A percentile compares a stretch with the other conserved stretches of the same genome.
Conservation (phyloP, 2,113 vertebrate genomes). For the Channa maculata region DNA sequence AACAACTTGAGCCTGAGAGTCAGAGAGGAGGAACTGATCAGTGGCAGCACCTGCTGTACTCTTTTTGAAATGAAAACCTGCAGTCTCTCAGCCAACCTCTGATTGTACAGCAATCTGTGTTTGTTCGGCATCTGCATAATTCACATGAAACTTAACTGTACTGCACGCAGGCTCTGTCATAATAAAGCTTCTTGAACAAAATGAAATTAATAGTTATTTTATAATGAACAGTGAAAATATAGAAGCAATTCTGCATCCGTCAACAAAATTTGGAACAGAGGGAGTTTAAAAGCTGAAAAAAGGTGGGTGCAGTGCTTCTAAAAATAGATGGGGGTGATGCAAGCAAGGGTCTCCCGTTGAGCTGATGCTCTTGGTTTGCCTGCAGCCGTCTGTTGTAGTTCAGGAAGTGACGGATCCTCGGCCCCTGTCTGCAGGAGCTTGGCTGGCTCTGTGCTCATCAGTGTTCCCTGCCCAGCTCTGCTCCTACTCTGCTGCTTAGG, state of each 20-base stretch:
- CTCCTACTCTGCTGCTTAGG: conserved; percentile 26
- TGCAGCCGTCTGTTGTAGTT: conserved; percentile 77
- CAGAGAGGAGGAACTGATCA: conserved; percentile 39
- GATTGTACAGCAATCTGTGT: conserved; percentile 46
- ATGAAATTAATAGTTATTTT: neutral
- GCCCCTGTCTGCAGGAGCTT: conserved; percentile 70
- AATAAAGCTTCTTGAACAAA: conserved; percentile 14
- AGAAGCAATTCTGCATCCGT: conserved; percentile 21
- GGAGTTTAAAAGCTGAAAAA: conserved; percentile 42
- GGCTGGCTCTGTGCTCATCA: conserved; percentile 35
- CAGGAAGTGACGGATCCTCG: conserved; percentile 70
- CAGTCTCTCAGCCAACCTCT: conserved; percentile 31
- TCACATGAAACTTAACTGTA: conserved; percentile 21
- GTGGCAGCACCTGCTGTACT: conserved; percentile 52
- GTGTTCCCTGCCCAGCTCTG: conserved; percentile 36
- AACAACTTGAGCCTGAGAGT: conserved; percentile 44
- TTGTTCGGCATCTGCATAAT: conserved; percentile 50
- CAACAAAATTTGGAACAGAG: conserved; percentile 34
- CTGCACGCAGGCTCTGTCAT: neutral
- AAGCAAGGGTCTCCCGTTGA: conserved; percentile 79
- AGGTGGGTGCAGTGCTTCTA: conserved; percentile 74
- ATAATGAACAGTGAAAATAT: neutral
- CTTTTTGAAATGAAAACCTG: conserved; percentile 46
- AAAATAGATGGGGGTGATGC: conserved; percentile 82
- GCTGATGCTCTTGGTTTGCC: conserved; percentile 70